phyloP scores from a whole-genome alignment of 1,140 invertebrate species.

The Cydia splendana region DNA sequence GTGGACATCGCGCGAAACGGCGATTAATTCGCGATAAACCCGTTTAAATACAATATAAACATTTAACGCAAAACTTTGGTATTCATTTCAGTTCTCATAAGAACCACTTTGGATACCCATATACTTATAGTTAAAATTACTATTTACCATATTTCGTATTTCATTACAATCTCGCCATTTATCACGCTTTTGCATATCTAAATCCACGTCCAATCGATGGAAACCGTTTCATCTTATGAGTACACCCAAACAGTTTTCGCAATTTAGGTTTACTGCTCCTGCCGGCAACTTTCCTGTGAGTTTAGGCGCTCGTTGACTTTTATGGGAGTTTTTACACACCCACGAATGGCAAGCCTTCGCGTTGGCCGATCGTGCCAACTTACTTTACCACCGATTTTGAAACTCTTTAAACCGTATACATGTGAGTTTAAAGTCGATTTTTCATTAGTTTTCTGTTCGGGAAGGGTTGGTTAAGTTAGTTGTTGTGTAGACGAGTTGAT shows the following conservation, averaged over 20 bases:
- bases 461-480: neutral
- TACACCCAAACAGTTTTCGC: constrained; percentile 46
- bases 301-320: constrained; percentile 69
- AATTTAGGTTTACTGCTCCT: constrained; percentile 54
- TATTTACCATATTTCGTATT: neutral
- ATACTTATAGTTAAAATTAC: too few relatives aligned
- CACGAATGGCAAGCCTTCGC: constrained; percentile 46
- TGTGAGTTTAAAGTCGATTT: neutral
- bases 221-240: constrained; percentile 55
- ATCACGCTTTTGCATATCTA: neutral
- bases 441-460: neutral
- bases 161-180: neutral
- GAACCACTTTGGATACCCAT: too few relatives aligned
- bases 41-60: too few relatives aligned
- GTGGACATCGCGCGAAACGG: too few relatives aligned
- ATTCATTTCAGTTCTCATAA: too few relatives aligned
- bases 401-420: neutral
- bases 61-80: too few relatives aligned
- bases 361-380: constrained; percentile 37
- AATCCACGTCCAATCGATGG: constrained; percentile 43
- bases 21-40: too few relatives aligned
- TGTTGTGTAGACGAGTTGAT: constrained; percentile 53
- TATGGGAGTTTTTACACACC: constrained; percentile 70
- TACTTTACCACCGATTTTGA: constrained; percentile 33
- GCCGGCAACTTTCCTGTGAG: constrained; percentile 45